Percentiles rank a stretch among this genome's conserved stretches.
Conservation (phyloP, 92 coral and sea anemone genomes). For the Plumapathes pennacea region DNA sequence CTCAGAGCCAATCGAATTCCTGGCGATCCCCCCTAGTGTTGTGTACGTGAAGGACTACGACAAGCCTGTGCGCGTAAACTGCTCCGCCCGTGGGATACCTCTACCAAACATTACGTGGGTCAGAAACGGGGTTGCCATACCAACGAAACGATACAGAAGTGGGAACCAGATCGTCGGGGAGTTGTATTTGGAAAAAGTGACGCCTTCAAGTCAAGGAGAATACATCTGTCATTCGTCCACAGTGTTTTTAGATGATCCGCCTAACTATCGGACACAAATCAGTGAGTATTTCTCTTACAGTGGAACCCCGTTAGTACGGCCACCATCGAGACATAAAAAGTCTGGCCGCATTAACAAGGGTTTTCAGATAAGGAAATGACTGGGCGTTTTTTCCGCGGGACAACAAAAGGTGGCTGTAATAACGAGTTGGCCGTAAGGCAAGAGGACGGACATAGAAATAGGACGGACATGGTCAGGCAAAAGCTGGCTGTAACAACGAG, state of each 20-base stretch:
- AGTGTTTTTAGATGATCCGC: constrained; percentile 19
- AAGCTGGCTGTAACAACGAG: too few species aligned
- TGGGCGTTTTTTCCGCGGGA: too few species aligned
- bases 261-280: constrained; percentile 42
- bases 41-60: constrained; percentile 33
- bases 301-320: too few species aligned
- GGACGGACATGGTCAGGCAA: too few species aligned
- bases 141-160: constrained; percentile 25
- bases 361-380: too few species aligned
- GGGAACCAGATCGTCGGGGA: constrained; percentile 45
- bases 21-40: constrained; percentile 5
- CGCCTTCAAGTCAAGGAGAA: constrained; percentile 72
- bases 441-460: too few species aligned
- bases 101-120: constrained; percentile 72
- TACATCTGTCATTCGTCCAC: constrained; percentile 70
- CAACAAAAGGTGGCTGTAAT: too few species aligned
- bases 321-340: too few species aligned
- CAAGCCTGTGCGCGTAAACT: constrained; percentile 43
- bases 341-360: too few species aligned
- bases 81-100: constrained; percentile 77
- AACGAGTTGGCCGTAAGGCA: too few species aligned
- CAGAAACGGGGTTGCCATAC: constrained; percentile 61
- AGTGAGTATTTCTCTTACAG: too few species aligned
- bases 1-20: constrained; percentile 14
- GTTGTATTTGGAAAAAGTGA: constrained; percentile 43